Evolutionary conservation across 2,797 vertebrate genomes (phyloP).

Genomic region (Euphonia xanthogaster): DNA sequence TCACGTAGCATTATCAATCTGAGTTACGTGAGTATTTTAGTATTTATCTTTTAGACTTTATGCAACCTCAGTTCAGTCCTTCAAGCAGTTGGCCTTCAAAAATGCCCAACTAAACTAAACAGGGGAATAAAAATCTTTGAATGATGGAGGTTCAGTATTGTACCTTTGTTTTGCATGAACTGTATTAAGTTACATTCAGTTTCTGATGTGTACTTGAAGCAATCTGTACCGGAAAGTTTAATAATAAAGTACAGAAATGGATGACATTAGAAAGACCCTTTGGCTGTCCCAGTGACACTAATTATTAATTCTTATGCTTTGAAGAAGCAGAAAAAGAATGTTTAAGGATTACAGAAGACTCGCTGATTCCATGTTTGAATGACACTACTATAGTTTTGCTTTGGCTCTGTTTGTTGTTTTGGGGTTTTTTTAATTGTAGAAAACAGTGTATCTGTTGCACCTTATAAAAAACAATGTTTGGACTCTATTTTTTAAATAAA

Average conservation of each 20-base stretch:
- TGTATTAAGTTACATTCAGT: constrained; percentile 9
- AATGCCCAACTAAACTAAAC: background rate
- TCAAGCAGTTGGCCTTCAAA: background rate
- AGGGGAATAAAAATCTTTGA: background rate
- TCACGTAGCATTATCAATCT: background rate
- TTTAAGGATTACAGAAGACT: constrained; percentile 10
- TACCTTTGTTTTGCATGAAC: constrained; percentile 41
- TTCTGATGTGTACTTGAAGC: constrained; percentile 23
- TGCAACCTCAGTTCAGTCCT: constrained; percentile 8
- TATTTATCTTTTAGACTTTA: background rate
- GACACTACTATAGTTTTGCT: background rate
- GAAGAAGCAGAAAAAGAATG: background rate
- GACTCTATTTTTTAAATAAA: constrained; percentile 73
- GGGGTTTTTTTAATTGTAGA: background rate
- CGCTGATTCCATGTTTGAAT: constrained; percentile 17
- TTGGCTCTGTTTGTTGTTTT: background rate
- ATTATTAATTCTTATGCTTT: constrained; percentile 2
- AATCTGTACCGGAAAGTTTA: background rate
- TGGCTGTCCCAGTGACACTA: background rate
- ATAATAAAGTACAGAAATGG: background rate
- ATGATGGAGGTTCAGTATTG: background rate
- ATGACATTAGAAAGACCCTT: constrained; percentile 8
- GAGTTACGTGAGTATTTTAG: background rate
- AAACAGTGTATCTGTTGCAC: constrained; percentile 44
- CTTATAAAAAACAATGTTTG: constrained; percentile 63